Evolutionary conservation across 2,888 invertebrate genomes (phyloP), one percentile per base, ranked within the genome.

Genomic region (Thymelicus sylvestris): DNA sequence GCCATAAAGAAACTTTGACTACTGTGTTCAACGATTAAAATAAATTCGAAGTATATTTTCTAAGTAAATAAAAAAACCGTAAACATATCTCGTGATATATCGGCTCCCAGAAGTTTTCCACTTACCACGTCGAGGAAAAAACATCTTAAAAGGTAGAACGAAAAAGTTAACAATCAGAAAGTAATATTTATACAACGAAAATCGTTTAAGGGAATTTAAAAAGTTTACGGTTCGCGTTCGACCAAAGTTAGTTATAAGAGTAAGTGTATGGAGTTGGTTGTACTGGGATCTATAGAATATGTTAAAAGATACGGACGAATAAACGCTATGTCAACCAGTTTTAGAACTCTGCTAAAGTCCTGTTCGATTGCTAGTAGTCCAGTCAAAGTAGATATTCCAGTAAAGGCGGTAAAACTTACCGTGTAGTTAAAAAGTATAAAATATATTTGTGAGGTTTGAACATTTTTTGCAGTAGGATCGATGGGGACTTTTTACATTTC

Each of bases 151-250:
- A 41, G 55, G 7, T 44, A n/a, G 24, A 44, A 15, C 55, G 66
- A 67, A 55, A 62, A 62, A 68, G 67, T 68, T 62, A 55, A 55
- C 55, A 68, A 47, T 63, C 62, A 47, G 31, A 68, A 62, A 55
- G 68, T 47, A 63, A 62, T 67, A 62, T 52, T 63, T 57, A 38
- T 55, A 68, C 68, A 55, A 31, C 63, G 55, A 68, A 68, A 68
- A 63, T 57, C 68, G 68, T 55, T 68, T 68, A 68, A 55, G 68
- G 52, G 15, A 68, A 63, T 41, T 55, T 62, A 31, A 63, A 67
- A 68, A 67, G 52, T 67, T 67, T 60, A 52, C 50, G 61, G 52
- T 39, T 61, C 19, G 48, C 67, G 60, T 59, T 66, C 61, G n/a
- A 7, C 31, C 8, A 52, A 61, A 60, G 50, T 50, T 61, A 41